phyloP scores from a whole-genome alignment of 2,113 vertebrate species.

The Periophthalmodon schlosseri region DNA sequence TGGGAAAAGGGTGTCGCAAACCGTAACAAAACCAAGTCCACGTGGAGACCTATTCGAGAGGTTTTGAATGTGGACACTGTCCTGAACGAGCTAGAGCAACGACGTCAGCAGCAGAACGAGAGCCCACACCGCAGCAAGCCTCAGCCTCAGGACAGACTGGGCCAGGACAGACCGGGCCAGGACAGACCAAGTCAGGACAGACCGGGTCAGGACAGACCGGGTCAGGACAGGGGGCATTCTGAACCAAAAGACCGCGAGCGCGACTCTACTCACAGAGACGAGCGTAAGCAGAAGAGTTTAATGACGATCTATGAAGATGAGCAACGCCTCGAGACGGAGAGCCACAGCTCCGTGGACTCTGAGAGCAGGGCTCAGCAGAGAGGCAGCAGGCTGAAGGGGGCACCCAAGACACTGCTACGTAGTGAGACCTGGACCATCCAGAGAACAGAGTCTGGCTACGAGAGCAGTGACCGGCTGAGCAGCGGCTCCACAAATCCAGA shows the following conservation, averaged over 20 bases:
- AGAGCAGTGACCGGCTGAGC: slow-evolving; percentile 92
- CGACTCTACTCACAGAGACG: slow-evolving; percentile 75
- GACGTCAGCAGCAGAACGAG: slow-evolving; percentile 76
- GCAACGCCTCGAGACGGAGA: slow-evolving; percentile 85
- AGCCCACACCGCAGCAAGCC: slow-evolving; percentile 80
- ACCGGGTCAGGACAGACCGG: too few relatives aligned
- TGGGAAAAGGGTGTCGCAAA: slow-evolving; percentile 76
- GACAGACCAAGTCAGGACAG: too few relatives aligned
- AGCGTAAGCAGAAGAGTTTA: slow-evolving; percentile 82
- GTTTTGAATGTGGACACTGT: slow-evolving; percentile 94
- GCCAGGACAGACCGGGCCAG: too few relatives aligned
- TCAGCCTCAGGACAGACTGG: slow-evolving; percentile 45
- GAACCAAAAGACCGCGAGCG: slow-evolving; percentile 59
- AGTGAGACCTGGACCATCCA: slow-evolving; percentile 89
- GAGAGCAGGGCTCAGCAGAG: slow-evolving; percentile 75
- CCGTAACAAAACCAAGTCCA: slow-evolving; percentile 79
- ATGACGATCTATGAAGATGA: slow-evolving; percentile 98
- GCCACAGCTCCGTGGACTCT: slow-evolving; percentile 86
- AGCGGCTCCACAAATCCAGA: slow-evolving; percentile 89
- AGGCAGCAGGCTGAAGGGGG: slow-evolving; percentile 62
- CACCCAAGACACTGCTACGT: slow-evolving; percentile 76
- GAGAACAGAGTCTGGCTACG: slow-evolving; percentile 93
- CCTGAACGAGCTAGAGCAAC: slow-evolving; percentile 86
- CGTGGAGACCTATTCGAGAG: slow-evolving; percentile 91
- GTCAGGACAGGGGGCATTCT: slow-evolving; percentile 64